phyloP scores from a whole-genome alignment of 2,113 vertebrate species.

The human (Homo sapiens) region GRCh38 chr11:83959001-83959500 shows the following conservation, averaged over 20 bases:
- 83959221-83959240: not conserved
- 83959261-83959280: not conserved
- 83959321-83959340: not conserved
- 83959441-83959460: not conserved
- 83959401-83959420: not conserved
- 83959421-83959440: not conserved
- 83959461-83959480: not conserved
- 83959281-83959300: not conserved
- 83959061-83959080: slow-evolving; percentile 41
- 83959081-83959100: not conserved
- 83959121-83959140: not conserved
- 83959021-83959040: slow-evolving; percentile 3
- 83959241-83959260: not conserved
- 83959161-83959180: slow-evolving; percentile 31
- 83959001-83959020: slow-evolving; percentile 14
- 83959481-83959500: slow-evolving; percentile 3
- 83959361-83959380: not conserved
- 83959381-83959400: not conserved
- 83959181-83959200: not conserved
- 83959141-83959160: not conserved
- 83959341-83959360: not conserved
- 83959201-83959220: slow-evolving; percentile 2
- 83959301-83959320: not conserved
- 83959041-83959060: not conserved
- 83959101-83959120: slow-evolving; percentile 2